Base-by-base conservation (phyloP, 2,888 invertebrate species). In the Papilio elwesi region DNA sequence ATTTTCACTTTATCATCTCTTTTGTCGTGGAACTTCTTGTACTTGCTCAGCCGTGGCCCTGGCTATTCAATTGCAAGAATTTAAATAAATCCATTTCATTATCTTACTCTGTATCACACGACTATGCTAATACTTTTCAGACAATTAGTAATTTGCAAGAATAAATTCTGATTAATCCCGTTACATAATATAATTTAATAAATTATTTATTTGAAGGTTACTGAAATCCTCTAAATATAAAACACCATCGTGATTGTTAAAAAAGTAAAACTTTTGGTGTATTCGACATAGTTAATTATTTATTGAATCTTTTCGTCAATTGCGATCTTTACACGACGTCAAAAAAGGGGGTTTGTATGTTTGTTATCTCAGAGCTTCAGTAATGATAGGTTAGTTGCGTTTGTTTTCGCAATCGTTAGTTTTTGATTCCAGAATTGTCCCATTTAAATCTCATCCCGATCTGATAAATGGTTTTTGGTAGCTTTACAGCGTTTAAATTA, bases 151-250 rank as follows among this genome's bases (percentile, higher is more conserved):
- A 71, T 71, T 48, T 59, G 13, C n/a, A 59, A 47, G 13, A 59
- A 67, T 63, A 43, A 53, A 73, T 65, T 74, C 66, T 48, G 38
- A 74, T 73, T 73, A 74, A 65, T 70, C 63, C 55, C 52, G 64
- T 76, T 68, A 65, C 67, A 49, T 74, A 74, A 68, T 53, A 15
- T 16, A 16, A 53, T 64, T n/a, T 53, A 9, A 48, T 59, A 57
- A 70, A 71, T 71, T 64, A 74, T 74, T 49, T 76, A 77, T 77
- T 74, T 73, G 52, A 72, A 15, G 55, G n/a, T 65, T 47, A 36
- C 36, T 11, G 1, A 49, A 26, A 49, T 47, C 63, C 10, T 11
- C 26, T 13, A 6, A 55, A 13, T 10, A 68, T 12, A 38, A 49
- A 65, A 26, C 8, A 48, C 12, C 11, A 16, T 70, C n/a, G 38